phyloP scores from a whole-genome alignment of 2,113 vertebrate genomes.

The Odocoileus virginianus region DNA sequence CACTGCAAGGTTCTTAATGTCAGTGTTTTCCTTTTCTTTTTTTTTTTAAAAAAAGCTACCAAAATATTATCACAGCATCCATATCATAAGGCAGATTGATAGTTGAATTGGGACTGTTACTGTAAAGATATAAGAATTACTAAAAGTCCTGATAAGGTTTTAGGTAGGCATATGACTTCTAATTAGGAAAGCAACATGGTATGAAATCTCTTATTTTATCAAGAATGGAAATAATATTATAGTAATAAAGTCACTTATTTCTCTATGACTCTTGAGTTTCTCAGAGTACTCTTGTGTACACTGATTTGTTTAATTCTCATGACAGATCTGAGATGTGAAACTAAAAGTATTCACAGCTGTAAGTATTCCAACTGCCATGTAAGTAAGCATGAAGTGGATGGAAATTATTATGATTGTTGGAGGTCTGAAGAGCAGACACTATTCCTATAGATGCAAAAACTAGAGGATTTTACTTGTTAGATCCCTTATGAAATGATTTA shows the following conservation, averaged over 20 bases:
- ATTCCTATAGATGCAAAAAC: neutral
- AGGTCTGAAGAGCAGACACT: neutral
- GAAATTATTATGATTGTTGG: neutral
- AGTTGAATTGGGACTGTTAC: neutral
- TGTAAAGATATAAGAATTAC: neutral
- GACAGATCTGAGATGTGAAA: neutral
- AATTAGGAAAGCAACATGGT: neutral
- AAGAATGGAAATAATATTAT: neutral
- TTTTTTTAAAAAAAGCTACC: neutral
- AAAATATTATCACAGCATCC: neutral
- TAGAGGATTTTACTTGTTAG: neutral
- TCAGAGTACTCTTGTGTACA: neutral
- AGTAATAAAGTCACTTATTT: neutral
- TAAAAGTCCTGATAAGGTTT: neutral
- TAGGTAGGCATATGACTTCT: neutral
- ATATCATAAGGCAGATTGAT: neutral
- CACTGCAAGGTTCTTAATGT: neutral
- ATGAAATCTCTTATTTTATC: neutral
- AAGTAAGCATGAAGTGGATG: neutral
- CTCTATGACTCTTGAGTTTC: neutral
- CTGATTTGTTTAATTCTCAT: neutral
- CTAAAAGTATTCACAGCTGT: neutral
- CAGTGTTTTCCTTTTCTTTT: neutral
- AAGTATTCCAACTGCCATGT: neutral
- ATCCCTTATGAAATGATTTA: neutral